These are phyloP conservation scores for Aradophagus sp. DNA, from an alignment of 1,140 invertebrate species.

Conservation along the genomic window DNA sequence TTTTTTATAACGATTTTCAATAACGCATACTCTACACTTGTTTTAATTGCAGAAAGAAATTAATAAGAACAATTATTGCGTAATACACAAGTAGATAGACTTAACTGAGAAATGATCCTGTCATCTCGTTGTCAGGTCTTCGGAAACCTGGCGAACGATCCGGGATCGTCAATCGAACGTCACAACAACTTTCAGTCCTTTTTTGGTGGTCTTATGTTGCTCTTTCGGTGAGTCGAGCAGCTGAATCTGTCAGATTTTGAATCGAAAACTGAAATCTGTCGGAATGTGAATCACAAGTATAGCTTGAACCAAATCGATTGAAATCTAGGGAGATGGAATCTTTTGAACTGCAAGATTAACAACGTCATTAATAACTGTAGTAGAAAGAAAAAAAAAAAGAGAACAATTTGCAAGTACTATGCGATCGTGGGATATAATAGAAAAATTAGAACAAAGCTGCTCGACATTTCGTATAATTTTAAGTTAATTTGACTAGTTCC, in stretches of 20 bases:
- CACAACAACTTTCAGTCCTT: slow-evolving; percentile 99
- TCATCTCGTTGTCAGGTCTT: slow-evolving; percentile 83
- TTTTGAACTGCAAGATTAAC: slow-evolving; percentile 14
- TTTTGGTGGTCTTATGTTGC: slow-evolving; percentile 92
- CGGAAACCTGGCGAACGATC: slow-evolving; percentile 93
- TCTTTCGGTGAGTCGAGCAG: slow-evolving; percentile 91
- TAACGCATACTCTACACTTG: too few relatives aligned
- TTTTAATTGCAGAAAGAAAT: too few relatives aligned
- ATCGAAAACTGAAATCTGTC: too few relatives aligned
- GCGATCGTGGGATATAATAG: slow-evolving; percentile 47
- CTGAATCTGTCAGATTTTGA: too few relatives aligned
- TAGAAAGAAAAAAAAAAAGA: slow-evolving; percentile 1
- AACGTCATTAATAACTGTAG: not conserved
- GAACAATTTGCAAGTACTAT: slow-evolving; percentile 46
- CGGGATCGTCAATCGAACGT: slow-evolving; percentile 90
- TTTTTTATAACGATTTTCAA: too few relatives aligned
- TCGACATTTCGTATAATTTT: slow-evolving; percentile 52
- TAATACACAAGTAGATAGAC: slow-evolving; percentile 32
- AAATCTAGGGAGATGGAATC: too few relatives aligned
- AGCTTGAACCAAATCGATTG: too few relatives aligned
- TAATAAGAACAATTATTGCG: too few relatives aligned
- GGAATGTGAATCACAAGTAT: too few relatives aligned
- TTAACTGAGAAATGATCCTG: slow-evolving; percentile 57
- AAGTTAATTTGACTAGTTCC: slow-evolving; percentile 34
- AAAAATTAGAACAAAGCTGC: slow-evolving; percentile 52